Base-by-base conservation (phyloP, 1,140 invertebrate species). In the Branchinecta lynchi region DNA sequence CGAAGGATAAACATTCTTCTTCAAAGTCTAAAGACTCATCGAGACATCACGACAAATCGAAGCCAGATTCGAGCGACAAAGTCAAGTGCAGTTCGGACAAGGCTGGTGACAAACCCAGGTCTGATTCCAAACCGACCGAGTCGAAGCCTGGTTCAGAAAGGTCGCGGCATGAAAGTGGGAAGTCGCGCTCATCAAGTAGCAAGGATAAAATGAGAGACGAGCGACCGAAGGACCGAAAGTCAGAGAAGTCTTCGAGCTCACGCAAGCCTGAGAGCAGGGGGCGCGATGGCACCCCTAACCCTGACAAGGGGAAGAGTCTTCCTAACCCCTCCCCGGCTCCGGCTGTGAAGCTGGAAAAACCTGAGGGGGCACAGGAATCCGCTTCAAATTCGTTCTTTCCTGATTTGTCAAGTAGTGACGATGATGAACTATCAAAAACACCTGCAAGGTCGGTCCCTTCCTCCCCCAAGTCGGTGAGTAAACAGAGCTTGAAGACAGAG, bases 171-270 rank as follows among this genome's bases (percentile, higher is more conserved):
- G 67, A 44, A 67, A 60, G 71, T 10, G 69, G 9, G 65, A 65
- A 73, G 68, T 7, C 68, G n/a, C 71, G 72, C 8, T 75, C 74
- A 45, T 32, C 32, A 32, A 32, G 32, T 32, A 32, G 32, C 32
- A 77, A 77, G 5, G 78, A 80, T 8, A 79, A 79, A 44, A 80
- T 80, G 46, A 73, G 75, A 3, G 76, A 75, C 66, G 75, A 76
- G 71, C 43, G 72, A 76, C 15, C 69, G 73, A 66, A 21, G 72
- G 72, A 8, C 78, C 79, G 69, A 75, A 77, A 73, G 72, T 66
- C 12, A 15, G 17, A 20, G 12, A 60, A 20, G 12, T 15, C 12
- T 15, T 15, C 51, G 12, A 60, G 51, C 51, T 60, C 51, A 20
- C 51, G 51, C 17, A 60, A 60, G 17, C 17, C 17, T 20, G 51